Evolutionary conservation across 2,113 vertebrate species (phyloP), one percentile per base, ranked within the genome.

Genomic region (Nansenia antarctica): DNA sequence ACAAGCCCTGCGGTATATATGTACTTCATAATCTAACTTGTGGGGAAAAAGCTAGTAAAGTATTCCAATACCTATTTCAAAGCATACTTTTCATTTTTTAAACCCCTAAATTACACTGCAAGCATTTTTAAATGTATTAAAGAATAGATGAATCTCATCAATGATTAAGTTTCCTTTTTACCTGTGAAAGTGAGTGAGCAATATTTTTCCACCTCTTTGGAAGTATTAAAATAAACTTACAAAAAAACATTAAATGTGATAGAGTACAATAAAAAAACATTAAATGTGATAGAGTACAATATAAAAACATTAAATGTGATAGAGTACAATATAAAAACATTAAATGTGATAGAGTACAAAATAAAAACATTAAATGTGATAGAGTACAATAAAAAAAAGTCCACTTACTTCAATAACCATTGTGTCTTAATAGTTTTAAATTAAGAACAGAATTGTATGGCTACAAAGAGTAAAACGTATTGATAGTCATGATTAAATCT

Each of bases 81-180:
- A 87, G 72, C 70, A 69, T 66, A 82, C 77, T 84, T 83, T 80
- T 79, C 82, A 76, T 86, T 86, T 87, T 84, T 83, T 67, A 85
- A 82, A 78, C 67, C 65, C 76, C 80, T 39, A 47, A 80, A 78
- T 78, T 67, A 59, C 72, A 81, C 78, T 69, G 73, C 24, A 32
- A 88, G 72, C 63, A 69, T 80, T 85, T 87, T 86, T 67, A 81
- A 85, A 75, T 9, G 65, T 79, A 74, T 85, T 87, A 75, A 92
- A 89, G 84, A 87, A 85, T 82, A 83, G 73, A 87, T 84, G 73
- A 86, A 80, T 80, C 59, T 62, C 42, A 72, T 82, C 67, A 87
- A 87, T 86, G 73, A 88, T 88, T 30, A 68, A 88, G 65, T 63
- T 80, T 80, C 70, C 57, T 74, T 67, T 81, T 80, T 70, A 81